Base-by-base conservation (phyloP, 1,140 invertebrate species). In the Drosophila subpulchrella region DNA sequence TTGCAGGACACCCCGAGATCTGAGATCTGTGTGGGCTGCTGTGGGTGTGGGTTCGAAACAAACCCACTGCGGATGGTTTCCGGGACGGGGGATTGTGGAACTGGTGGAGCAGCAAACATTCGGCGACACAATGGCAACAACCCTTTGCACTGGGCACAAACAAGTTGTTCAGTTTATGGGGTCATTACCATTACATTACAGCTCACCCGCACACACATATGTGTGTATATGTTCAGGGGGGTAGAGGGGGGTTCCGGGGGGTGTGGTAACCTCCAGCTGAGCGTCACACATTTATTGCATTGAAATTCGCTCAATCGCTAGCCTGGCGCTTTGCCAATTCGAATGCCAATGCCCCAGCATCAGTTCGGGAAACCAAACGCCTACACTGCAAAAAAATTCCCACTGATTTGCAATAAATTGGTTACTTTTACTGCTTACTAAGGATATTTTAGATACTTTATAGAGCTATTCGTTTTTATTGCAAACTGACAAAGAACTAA, bases 131-230 rank as follows among this genome's bases (percentile, higher is more conserved):
- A 78, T 86, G 78, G 70, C 83, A 81, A 71, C 61, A 85, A 86
- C 75, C 82, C 83, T 81, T 86, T 86, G 75, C 59, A 65, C 74
- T 77, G 62, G 74, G 77, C 81, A 88, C 75, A 88, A 88, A 88
- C 84, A 88, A 88, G 83, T 88, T 83, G 84, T 88, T 88, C 83
- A 89, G 78, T 89, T 89, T 88, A 88, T 88, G 84, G 80, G 84
- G 84, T 86, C 83, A 86, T 86, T 86, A 86, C 84, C 84, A 89
- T 88, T 90, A 88, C 80, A 89, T 88, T 89, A 88, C 85, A 88
- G 70, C 73, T 46, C 59, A 55, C 44, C 48, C 68, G 61, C 62
- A 44, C 60, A 54, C 56, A 65, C 60, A 66, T 60, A n/a, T 11
- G 15, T 7, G 27, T 27, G 20, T 20, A 20, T 2, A 20, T 20